phyloP scores from a whole-genome alignment of 2,113 vertebrate species.

The Picathartes gymnocephalus region DNA sequence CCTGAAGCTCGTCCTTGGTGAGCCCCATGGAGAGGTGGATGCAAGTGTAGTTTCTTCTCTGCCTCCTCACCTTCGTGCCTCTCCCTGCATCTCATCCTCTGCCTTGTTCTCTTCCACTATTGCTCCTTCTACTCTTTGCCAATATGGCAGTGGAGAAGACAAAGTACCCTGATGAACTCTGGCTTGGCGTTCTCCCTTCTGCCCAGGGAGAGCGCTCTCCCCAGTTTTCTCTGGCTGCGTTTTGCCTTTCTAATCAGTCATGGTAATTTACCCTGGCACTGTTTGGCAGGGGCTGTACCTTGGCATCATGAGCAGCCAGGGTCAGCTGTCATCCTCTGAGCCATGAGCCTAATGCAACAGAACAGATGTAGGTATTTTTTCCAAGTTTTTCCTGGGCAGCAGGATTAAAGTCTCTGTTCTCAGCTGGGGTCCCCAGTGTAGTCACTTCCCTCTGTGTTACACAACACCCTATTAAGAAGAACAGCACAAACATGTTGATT shows the following conservation, averaged over 20 bases:
- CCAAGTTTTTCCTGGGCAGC: slow-evolving; percentile 61
- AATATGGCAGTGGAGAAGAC: not conserved
- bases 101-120: not conserved
- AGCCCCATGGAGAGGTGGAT: not conserved
- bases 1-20: not conserved
- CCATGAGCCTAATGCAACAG: slow-evolving; percentile 57
- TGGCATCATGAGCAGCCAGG: slow-evolving; percentile 55
- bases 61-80: not conserved
- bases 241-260: slow-evolving; percentile 46
- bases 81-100: not conserved
- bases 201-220: not conserved
- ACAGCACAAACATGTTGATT: slow-evolving; percentile 42
- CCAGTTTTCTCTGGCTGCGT: slow-evolving; percentile 26
- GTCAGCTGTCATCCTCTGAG: slow-evolving; percentile 66
- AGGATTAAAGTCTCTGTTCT: slow-evolving; percentile 70
- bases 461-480: slow-evolving; percentile 64
- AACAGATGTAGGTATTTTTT: slow-evolving; percentile 68
- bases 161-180: not conserved
- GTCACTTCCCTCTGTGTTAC: slow-evolving; percentile 63
- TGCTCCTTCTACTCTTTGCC: not conserved
- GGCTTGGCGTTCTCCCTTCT: not conserved
- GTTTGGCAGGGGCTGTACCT: slow-evolving; percentile 26
- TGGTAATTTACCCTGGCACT: slow-evolving; percentile 52
- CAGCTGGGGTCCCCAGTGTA: slow-evolving; percentile 54
- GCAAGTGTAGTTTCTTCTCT: not conserved